Base-by-base conservation (phyloP, 2,113 vertebrate genomes). In the Pipa parva region DNA sequence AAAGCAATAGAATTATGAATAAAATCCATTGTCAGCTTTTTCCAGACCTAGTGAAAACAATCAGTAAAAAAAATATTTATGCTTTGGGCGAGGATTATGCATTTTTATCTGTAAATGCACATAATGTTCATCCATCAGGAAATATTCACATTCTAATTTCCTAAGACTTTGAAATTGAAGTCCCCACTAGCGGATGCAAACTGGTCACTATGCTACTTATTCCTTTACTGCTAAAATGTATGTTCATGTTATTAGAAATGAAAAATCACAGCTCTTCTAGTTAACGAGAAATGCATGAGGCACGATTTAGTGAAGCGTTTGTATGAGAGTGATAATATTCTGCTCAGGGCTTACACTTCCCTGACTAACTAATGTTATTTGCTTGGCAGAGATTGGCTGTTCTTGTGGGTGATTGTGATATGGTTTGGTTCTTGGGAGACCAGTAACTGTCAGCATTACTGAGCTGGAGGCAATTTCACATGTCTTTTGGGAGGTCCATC, bases 361-460 rank as follows among this genome's bases (percentile, higher is more conserved):
- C 39, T 25, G 4, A 66, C 48, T 59, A 2, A 21, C 42, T 57
- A 22, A 62, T 46, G 58, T 59, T 66, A 9, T 68, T 71, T 74
- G 42, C 27, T 60, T 50, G 13, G 24, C 33, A 20, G 56, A 25
- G 24, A 29, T 17, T 1, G 20, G 52, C n/a, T 31, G 31, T 51
- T 46, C 60, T 58, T 71, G 56, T 64, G 59, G 71, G 72, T 54
- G 26, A 25, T 74, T 0, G 2, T 62, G 46, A 39, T 65, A 33
- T 71, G 57, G 7, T 54, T 75, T 76, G 48, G 58, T 26, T 52
- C 72, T 67, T 76, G 59, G 74, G 49, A 59, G 71, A 29, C 2
- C 69, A 73, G 73, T 71, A 64, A 20, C 29, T 73, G 5, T 72
- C 64, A 61, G 70, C 77, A 20, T 36, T 62, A 54, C 62, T 61